phyloP scores from a whole-genome alignment of 2,797 vertebrate genomes.

The Helarctos malayanus region DNA sequence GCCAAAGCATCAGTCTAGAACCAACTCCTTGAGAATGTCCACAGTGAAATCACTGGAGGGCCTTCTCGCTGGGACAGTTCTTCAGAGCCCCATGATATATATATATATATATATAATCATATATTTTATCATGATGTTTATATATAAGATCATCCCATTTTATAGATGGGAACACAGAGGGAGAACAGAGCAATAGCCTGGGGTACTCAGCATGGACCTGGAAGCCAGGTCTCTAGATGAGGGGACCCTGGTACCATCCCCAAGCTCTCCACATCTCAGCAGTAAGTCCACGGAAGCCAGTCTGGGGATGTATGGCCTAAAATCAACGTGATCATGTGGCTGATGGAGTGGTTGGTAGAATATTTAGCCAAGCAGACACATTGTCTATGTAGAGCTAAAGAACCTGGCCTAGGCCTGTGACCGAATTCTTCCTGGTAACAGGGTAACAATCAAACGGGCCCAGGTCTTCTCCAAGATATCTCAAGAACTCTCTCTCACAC shows the following conservation, averaged over 20 bases:
- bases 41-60: not conserved
- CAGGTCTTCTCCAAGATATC: not conserved
- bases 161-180: not conserved
- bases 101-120: too few species aligned
- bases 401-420: not conserved
- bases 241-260: not conserved
- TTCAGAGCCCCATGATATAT: not conserved
- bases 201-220: not conserved
- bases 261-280: not conserved
- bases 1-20: not conserved
- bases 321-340: not conserved
- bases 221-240: not conserved
- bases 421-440: not conserved
- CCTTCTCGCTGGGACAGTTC: not conserved
- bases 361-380: not conserved
- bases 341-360: not conserved
- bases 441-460: not conserved
- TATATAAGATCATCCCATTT: not conserved
- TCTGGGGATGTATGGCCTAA: not conserved
- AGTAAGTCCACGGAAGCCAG: not conserved
- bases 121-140: too few species aligned
- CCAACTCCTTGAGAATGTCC: not conserved
- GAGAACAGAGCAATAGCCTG: not conserved
- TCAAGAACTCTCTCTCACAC: not conserved
- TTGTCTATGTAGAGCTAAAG: not conserved